These are phyloP conservation scores for Ischnura elegans DNA, from an alignment of 2,888 invertebrate genomes.

Conservation along the genomic window DNA sequence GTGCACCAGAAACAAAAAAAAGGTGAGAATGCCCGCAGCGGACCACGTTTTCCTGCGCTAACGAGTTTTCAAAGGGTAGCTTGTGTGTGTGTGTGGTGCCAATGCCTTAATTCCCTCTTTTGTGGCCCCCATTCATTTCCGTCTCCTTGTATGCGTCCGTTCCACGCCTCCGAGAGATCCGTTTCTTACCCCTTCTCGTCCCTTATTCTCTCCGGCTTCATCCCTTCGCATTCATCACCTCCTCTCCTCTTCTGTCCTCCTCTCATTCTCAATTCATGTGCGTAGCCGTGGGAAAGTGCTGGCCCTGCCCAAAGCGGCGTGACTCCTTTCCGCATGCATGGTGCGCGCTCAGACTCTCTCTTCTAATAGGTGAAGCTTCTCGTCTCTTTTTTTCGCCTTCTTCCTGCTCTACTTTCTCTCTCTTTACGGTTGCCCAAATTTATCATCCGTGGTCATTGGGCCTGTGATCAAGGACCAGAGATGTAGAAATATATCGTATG, in stretches of 20 bases:
- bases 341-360: background rate
- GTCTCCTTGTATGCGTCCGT: slow-evolving; percentile 1
- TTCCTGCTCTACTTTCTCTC: too few relatives aligned
- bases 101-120: slow-evolving; percentile 1
- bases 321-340: background rate
- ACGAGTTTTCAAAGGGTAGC: background rate
- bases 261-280: slow-evolving; percentile 9
- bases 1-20: background rate
- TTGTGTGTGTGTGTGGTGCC: background rate
- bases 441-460: too few relatives aligned
- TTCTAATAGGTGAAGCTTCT: too few relatives aligned
- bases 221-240: background rate
- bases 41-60: background rate
- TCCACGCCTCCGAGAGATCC: background rate
- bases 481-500: too few relatives aligned
- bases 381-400: too few relatives aligned
- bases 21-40: background rate
- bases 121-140: background rate
- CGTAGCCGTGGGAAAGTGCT: background rate
- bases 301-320: background rate
- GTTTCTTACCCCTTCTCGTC: background rate
- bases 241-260: background rate
- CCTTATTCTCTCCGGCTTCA: background rate
- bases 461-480: too few relatives aligned
- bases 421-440: too few relatives aligned